These are phyloP conservation scores for Chloebia gouldiae DNA, from an alignment of 2,113 vertebrate species.

Conservation along the genomic window DNA sequence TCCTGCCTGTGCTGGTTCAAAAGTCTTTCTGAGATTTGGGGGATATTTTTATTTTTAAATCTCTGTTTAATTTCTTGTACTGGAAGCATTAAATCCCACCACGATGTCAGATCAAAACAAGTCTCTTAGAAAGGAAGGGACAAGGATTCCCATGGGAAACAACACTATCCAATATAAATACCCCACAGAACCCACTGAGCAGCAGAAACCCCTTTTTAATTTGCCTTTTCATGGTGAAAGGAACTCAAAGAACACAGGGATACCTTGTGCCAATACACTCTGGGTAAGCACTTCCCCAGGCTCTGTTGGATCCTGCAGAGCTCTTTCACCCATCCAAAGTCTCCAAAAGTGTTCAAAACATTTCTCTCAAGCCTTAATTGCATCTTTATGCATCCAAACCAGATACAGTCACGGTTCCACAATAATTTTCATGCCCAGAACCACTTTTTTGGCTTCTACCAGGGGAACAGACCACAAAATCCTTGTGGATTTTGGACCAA, in stretches of 20 bases:
- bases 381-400: background rate
- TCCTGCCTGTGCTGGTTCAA: background rate
- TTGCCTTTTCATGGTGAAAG: background rate
- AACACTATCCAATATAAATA: background rate
- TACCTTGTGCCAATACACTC: background rate
- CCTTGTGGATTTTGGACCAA: background rate
- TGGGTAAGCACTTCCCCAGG: background rate
- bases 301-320: background rate
- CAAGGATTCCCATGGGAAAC: background rate
- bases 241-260: background rate
- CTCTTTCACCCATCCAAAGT: background rate
- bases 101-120: background rate
- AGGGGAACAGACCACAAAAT: background rate
- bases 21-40: background rate
- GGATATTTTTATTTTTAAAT: background rate
- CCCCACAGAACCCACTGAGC: background rate
- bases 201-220: background rate
- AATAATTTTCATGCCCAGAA: background rate
- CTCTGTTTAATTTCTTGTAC: background rate
- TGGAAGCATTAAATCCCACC: background rate
- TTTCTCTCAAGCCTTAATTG: background rate
- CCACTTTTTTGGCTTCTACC: background rate
- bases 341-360: background rate
- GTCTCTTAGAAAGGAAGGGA: background rate
- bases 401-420: background rate